A percentile compares a stretch with the other conserved stretches of the same genome.
These are phyloP conservation scores for Epizoanthus illoricatus DNA, from an alignment of 92 coral and sea anemone species.

Conservation along the genomic window DNA sequence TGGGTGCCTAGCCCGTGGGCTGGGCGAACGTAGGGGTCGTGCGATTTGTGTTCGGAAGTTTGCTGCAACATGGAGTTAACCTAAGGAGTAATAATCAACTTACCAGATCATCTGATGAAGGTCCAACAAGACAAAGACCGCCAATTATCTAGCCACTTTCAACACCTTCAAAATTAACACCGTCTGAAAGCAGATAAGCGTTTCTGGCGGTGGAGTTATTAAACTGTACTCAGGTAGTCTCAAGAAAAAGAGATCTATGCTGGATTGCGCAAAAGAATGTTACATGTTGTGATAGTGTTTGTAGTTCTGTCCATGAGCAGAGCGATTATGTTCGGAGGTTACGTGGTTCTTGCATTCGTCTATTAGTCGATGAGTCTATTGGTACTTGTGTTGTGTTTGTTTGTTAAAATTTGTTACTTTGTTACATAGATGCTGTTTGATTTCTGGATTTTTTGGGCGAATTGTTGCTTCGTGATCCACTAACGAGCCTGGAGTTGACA, in stretches of 20 bases:
- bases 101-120: slow-evolving; percentile 42
- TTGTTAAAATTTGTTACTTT: not conserved
- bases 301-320: not conserved
- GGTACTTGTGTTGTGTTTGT: not conserved
- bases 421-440: not conserved
- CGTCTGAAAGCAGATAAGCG: slow-evolving; percentile 17
- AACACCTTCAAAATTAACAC: slow-evolving; percentile 29
- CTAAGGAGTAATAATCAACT: slow-evolving; percentile 5
- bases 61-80: slow-evolving; percentile 18
- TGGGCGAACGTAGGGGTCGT: slow-evolving; percentile 23
- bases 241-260: not conserved
- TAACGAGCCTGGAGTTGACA: slow-evolving; percentile 2
- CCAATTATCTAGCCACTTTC: slow-evolving; percentile 32
- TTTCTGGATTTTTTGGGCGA: not conserved
- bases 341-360: not conserved
- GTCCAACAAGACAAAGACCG: slow-evolving; percentile 19
- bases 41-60: not conserved
- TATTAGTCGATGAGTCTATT: not conserved
- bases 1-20: slow-evolving; percentile 1
- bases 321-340: not conserved
- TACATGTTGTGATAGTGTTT: not conserved
- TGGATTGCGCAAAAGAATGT: slow-evolving; percentile 6
- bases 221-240: not conserved
- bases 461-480: slow-evolving; percentile 1
- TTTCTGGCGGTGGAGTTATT: slow-evolving; percentile 26